Conservation (phyloP, 2,888 invertebrate genomes). For the Seira ritae region DNA sequence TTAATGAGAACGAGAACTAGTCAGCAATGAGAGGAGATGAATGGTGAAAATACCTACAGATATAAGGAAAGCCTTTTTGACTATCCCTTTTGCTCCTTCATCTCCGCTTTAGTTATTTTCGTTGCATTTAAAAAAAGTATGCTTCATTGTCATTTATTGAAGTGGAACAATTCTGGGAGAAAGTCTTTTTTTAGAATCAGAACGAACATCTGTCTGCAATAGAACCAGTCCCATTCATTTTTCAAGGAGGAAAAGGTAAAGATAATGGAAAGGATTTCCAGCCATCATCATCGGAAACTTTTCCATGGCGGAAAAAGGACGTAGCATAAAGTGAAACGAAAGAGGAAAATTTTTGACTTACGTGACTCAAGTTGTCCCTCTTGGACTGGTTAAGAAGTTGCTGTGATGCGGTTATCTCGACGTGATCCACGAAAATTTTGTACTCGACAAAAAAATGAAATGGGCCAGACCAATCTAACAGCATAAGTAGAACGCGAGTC, state of each 20-base stretch:
- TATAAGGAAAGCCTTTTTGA: background rate
- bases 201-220: background rate
- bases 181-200: background rate
- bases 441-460: conserved; percentile 28
- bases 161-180: too few species aligned
- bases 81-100: background rate
- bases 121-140: background rate
- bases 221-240: background rate
- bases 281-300: background rate
- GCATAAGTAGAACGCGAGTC: background rate
- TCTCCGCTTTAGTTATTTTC: background rate
- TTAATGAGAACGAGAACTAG: background rate
- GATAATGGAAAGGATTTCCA: background rate
- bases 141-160: too few species aligned
- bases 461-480: too few species aligned
- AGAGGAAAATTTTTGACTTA: conserved; percentile 49
- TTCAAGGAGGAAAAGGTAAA: background rate
- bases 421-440: conserved; percentile 51
- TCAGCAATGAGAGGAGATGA: background rate
- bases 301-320: background rate
- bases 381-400: conserved; percentile 22
- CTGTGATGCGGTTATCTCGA: conserved; percentile 33
- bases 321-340: conserved; percentile 24
- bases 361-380: conserved; percentile 45
- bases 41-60: background rate